Evolutionary conservation across 1,140 invertebrate genomes (phyloP).

Genomic region (Halictus rubicundus): DNA sequence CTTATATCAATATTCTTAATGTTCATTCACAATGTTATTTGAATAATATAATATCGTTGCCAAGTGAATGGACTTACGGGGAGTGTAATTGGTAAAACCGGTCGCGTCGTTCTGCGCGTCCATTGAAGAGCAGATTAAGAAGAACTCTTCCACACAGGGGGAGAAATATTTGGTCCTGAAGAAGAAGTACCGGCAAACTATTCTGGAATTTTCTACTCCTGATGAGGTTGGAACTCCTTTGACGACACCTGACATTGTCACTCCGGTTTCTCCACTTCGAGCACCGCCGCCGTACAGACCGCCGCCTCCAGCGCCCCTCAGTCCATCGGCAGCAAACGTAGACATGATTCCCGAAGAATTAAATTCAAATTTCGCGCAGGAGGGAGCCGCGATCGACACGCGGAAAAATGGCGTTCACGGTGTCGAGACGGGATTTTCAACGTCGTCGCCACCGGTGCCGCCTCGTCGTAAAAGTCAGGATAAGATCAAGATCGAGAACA

Average conservation of each 20-base stretch:
- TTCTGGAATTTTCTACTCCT: conserved; percentile 69
- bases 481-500: conserved; percentile 79
- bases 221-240: conserved; percentile 63
- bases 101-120: background rate
- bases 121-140: conserved; percentile 8
- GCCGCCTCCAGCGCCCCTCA: conserved; percentile 82
- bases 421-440: conserved; percentile 41
- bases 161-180: conserved; percentile 93
- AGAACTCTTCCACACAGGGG: conserved; percentile 78
- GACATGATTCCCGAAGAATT: conserved; percentile 37
- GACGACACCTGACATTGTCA: conserved; percentile 66
- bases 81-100: background rate
- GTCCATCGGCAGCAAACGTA: conserved; percentile 50
- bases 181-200: conserved; percentile 85
- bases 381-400: conserved; percentile 35
- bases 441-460: conserved; percentile 81
- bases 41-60: too few relatives aligned
- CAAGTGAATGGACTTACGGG: background rate
- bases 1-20: too few relatives aligned
- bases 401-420: conserved; percentile 48
- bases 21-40: too few relatives aligned
- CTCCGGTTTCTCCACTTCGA: conserved; percentile 73
- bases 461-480: conserved; percentile 81
- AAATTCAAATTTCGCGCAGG: conserved; percentile 47
- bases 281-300: conserved; percentile 86